Conservation (phyloP, 2,888 invertebrate genomes). For the Hylaea fasciaria region DNA sequence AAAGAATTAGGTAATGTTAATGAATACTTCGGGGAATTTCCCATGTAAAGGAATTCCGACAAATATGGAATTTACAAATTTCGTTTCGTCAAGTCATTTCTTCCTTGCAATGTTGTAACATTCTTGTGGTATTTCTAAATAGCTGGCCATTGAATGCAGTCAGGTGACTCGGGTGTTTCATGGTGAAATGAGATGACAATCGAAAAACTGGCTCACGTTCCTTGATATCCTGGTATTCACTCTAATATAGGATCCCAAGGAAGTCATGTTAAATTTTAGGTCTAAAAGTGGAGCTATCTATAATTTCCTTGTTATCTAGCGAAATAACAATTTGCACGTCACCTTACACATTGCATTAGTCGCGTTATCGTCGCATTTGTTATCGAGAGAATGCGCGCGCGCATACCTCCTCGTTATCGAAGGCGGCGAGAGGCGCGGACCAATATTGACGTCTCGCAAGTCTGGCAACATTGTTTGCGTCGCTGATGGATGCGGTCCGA, state of each 20-base stretch:
- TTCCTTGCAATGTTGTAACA: background rate
- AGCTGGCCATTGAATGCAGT: no score
- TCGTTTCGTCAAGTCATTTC: slow-evolving; percentile 6
- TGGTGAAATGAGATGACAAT: no score
- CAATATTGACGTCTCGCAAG: slow-evolving; percentile 38
- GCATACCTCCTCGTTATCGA: slow-evolving; percentile 4
- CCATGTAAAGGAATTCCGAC: slow-evolving; percentile 52
- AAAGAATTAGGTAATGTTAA: slow-evolving; percentile 48
- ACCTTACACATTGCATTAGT: slow-evolving; percentile 1
- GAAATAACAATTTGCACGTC: slow-evolving; percentile 5
- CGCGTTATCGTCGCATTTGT: slow-evolving; percentile 3
- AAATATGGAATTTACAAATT: slow-evolving; percentile 29
- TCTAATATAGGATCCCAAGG: no score
- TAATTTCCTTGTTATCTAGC: background rate
- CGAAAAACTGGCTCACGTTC: no score
- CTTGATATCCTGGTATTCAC: no score
- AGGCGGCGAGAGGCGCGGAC: slow-evolving; percentile 35
- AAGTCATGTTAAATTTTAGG: no score
- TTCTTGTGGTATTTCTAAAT: no score
- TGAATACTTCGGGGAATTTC: slow-evolving; percentile 49
- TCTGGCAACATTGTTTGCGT: slow-evolving; percentile 71
- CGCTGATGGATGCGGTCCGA: slow-evolving; percentile 71
- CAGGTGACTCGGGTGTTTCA: background rate
- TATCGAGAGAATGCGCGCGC: slow-evolving; percentile 3
- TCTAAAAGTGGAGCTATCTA: background rate